Percentiles rank a stretch among this genome's conserved stretches.
Conservation (phyloP, 30 jellyfish, hydroid and myxozoan species). For the Cassiopea xamachana region DNA sequence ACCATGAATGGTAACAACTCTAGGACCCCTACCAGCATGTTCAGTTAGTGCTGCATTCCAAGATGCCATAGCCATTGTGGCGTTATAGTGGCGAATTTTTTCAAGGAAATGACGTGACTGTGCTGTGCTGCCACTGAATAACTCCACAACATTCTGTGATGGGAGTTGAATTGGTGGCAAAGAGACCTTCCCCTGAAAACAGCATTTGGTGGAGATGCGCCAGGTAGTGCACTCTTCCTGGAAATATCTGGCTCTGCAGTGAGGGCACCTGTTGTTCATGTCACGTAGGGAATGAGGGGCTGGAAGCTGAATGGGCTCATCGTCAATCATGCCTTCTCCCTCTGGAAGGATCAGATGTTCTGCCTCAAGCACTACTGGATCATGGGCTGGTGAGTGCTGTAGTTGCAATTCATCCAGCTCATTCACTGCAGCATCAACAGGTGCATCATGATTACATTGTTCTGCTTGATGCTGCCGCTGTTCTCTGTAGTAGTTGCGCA, state of each 20-base stretch:
- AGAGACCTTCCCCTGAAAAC: background rate
- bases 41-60: constrained; percentile 38
- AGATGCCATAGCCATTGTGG: background rate
- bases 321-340: constrained; percentile 3
- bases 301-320: constrained; percentile 27
- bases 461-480: background rate
- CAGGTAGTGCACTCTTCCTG: background rate
- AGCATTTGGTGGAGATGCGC: background rate
- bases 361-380: background rate
- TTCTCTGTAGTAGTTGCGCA: background rate
- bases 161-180: background rate
- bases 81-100: background rate
- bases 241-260: background rate
- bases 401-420: background rate
- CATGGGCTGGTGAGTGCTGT: background rate
- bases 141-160: background rate
- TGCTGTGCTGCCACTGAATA: background rate
- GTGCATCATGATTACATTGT: background rate
- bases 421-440: background rate
- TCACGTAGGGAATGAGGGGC: constrained; percentile 20
- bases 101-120: constrained; percentile 14
- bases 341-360: background rate
- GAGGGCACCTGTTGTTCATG: constrained; percentile 37
- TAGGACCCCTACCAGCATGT: constrained; percentile 57
- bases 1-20: constrained; percentile 42